These are phyloP conservation scores for Pterocles burchelli DNA, from an alignment of 2,113 vertebrate species.

Conservation along the genomic window DNA sequence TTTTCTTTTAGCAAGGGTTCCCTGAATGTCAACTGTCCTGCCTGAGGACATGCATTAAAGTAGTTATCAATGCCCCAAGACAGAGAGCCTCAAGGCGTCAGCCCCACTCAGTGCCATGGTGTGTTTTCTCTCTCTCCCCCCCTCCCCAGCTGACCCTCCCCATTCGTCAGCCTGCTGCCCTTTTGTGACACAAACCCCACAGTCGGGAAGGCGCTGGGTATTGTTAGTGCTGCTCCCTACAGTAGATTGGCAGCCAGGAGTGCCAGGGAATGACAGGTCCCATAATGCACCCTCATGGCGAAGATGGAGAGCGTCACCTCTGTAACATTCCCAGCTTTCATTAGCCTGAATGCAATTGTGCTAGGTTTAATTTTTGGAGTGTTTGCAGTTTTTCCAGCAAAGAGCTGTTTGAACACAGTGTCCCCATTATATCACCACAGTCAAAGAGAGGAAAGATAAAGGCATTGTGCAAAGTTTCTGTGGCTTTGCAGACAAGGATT, in stretches of 20 bases:
- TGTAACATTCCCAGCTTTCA: slow-evolving; percentile 60
- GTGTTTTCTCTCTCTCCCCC: background rate
- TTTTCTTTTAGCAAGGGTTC: background rate
- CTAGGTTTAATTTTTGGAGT: slow-evolving; percentile 73
- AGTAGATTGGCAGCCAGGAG: slow-evolving; percentile 66
- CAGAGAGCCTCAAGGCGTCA: background rate
- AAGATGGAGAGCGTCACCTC: slow-evolving; percentile 69
- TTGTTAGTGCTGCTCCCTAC: slow-evolving; percentile 32
- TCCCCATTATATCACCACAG: slow-evolving; percentile 67
- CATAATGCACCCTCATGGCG: slow-evolving; percentile 41
- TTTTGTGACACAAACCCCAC: background rate
- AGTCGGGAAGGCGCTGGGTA: background rate
- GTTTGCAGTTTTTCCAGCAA: slow-evolving; percentile 70
- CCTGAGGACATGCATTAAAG: background rate
- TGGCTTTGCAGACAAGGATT: slow-evolving; percentile 67
- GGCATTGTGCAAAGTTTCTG: slow-evolving; percentile 66
- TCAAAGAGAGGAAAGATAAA: slow-evolving; percentile 68
- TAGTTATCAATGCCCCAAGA: background rate
- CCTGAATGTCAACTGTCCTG: background rate
- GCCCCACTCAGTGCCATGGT: background rate
- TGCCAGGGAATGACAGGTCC: slow-evolving; percentile 52
- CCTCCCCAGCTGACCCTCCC: background rate
- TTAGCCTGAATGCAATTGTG: slow-evolving; percentile 68
- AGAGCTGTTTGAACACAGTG: slow-evolving; percentile 69
- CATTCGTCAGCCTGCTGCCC: background rate